These are phyloP conservation scores for Pimpla rufipes DNA, from an alignment of 2,888 invertebrate genomes.

Conservation along the genomic window DNA sequence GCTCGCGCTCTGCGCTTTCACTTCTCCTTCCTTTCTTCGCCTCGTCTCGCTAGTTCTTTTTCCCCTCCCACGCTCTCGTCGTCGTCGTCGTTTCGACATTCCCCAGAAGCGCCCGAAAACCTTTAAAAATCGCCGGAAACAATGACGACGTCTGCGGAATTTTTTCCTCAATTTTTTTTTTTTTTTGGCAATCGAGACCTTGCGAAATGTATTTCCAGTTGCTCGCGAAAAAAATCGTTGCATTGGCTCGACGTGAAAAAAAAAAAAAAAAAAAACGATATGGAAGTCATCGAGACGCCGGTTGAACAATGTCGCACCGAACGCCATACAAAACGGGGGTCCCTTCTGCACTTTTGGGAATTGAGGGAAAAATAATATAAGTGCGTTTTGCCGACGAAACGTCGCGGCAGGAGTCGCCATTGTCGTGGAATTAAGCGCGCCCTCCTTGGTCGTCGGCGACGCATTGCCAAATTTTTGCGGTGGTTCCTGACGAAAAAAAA, in stretches of 20 bases:
- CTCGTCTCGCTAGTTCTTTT: slow-evolving; percentile 38
- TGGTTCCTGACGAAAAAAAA: slow-evolving; percentile 42
- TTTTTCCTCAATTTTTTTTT: slow-evolving; percentile 42
- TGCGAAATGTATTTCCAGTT: slow-evolving; percentile 14
- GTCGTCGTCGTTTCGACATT: neutral
- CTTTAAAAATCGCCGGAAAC: slow-evolving; percentile 41
- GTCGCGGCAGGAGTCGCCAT: neutral
- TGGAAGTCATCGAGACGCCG: slow-evolving; percentile 58
- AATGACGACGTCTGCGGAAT: slow-evolving; percentile 28
- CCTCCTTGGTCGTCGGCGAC: slow-evolving; percentile 19
- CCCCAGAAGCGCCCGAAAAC: neutral
- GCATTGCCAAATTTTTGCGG: slow-evolving; percentile 12
- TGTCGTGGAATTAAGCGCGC: slow-evolving; percentile 10
- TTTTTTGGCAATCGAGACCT: slow-evolving; percentile 9
- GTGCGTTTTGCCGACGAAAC: neutral
- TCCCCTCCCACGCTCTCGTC: neutral
- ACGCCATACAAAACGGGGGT: neutral
- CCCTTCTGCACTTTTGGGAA: slow-evolving; percentile 3
- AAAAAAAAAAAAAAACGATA: slow-evolving; percentile 15
- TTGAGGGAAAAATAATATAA: neutral
- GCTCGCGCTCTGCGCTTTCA: slow-evolving; percentile 31
- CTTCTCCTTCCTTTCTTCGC: slow-evolving; percentile 27
- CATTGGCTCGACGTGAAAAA: neutral
- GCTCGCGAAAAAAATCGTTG: slow-evolving; percentile 33
- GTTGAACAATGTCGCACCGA: slow-evolving; percentile 40